Base-by-base conservation (phyloP, 2,888 invertebrate species). In the Drosophila austrosaltans region DNA sequence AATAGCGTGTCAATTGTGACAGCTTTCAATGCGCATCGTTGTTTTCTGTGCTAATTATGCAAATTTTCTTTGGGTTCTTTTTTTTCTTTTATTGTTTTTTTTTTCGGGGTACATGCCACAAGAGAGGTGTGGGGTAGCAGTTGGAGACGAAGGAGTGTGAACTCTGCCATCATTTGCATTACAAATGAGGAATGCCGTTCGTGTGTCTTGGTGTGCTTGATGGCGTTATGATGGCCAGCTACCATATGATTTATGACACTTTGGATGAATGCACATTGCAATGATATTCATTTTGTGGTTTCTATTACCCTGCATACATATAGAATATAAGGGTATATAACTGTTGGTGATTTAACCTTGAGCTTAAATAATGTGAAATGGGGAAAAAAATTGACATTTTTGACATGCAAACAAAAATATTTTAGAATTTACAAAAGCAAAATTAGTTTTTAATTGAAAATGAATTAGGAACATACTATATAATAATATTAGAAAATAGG, bases 21-120 rank as follows among this genome's bases (percentile, higher is more conserved):
- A 86, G 78, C 74, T 85, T 72, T 78, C 84, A 76, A 82, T 82
- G 77, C 76, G 72, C 57, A 25, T 68, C 62, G 67, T 72, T 63
- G 61, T 70, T 71, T 48, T 77, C 79, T 72, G 68, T 76, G 79
- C 86, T 85, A 85, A 85, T 85, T 85, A 85, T 85, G 84, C 83
- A 83, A 84, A 83, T 86, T 74, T 68, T 53, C 59, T 12, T 7
- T 42, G 40, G 56, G 36, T 39, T 42, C 36, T 3, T 8, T 68
- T 36, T 36, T 8, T 36, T 36, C 2, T 36, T 8, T 36, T 8
- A 8, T 36, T 40, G 39, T 57, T 48, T 57, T 53, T 53, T 56
- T 63, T 68, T 62, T 53, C 12, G 8, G 25, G 22, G 10, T 4
- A 25, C 22, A 48, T 48, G 22, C 48, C 48, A 48, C 22, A 48